These are phyloP conservation scores for Syritta pipiens DNA, from an alignment of 2,888 invertebrate species.

Conservation along the genomic window DNA sequence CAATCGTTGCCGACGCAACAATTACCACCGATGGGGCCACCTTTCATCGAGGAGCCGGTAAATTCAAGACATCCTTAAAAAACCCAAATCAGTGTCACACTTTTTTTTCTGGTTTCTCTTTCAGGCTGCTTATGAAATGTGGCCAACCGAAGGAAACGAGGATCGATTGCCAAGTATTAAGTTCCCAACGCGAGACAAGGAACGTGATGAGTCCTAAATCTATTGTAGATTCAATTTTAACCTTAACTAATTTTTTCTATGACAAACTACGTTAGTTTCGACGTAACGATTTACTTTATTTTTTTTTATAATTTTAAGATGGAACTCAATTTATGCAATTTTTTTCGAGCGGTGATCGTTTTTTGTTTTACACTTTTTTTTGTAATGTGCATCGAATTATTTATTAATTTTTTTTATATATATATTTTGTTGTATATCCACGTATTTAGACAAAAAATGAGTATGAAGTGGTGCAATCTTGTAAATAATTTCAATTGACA, in stretches of 20 bases:
- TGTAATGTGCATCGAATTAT: slow-evolving; percentile 40
- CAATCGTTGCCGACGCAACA: slow-evolving; percentile 70
- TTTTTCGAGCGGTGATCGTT: slow-evolving; percentile 14
- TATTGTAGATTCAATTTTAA: neutral
- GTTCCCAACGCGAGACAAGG: slow-evolving; percentile 70
- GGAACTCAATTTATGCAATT: slow-evolving; percentile 31
- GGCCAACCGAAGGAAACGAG: slow-evolving; percentile 71
- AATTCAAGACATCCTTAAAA: neutral
- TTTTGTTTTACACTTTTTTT: slow-evolving; percentile 14
- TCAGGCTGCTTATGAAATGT: slow-evolving; percentile 72
- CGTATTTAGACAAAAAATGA: neutral
- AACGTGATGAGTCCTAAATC: slow-evolving; percentile 67
- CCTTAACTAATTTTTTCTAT: slow-evolving; percentile 6
- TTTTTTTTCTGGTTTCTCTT: neutral
- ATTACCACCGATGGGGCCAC: slow-evolving; percentile 71
- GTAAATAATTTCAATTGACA: slow-evolving; percentile 2
- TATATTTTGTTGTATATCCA: slow-evolving; percentile 10
- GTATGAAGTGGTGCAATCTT: no score
- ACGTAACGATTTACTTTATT: slow-evolving; percentile 30
- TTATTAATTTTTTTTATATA: slow-evolving; percentile 15
- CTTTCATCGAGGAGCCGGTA: slow-evolving; percentile 72
- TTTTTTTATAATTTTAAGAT: slow-evolving; percentile 29
- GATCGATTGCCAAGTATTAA: slow-evolving; percentile 73
- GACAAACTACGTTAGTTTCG: slow-evolving; percentile 39
- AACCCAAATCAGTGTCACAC: neutral